Conservation (phyloP, 2,797 vertebrate species). For the Rhinella marina region DNA sequence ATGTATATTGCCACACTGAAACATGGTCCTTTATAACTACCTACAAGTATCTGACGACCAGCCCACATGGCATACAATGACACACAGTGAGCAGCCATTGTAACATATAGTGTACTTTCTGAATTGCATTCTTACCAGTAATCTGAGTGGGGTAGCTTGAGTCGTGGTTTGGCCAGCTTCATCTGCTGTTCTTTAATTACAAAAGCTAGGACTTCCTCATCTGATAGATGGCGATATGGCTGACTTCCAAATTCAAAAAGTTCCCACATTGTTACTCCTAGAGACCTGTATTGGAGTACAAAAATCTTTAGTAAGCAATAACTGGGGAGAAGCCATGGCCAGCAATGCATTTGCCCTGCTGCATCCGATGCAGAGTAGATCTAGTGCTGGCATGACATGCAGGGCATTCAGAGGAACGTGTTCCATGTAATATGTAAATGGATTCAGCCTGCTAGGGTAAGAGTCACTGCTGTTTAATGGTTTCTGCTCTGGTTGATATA, state of each 20-base stretch:
- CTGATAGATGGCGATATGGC: slow-evolving; percentile 90
- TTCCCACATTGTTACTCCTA: slow-evolving; percentile 94
- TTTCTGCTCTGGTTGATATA: no score
- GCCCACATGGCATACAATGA: no score
- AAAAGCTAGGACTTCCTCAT: slow-evolving; percentile 90
- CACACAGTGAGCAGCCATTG: no score
- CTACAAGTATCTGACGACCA: no score
- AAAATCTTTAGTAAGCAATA: neutral
- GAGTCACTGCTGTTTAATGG: no score
- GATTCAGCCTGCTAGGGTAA: no score
- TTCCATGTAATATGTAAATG: no score
- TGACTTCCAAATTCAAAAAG: slow-evolving; percentile 93
- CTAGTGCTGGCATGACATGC: no score
- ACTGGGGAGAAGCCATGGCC: neutral
- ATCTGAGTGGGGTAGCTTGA: slow-evolving; percentile 89
- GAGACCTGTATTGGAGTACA: slow-evolving; percentile 77
- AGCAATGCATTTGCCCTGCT: neutral
- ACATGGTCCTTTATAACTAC: no score
- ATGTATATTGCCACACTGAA: no score
- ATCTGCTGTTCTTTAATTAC: slow-evolving; percentile 93
- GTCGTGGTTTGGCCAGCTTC: slow-evolving; percentile 88
- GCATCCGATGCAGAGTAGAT: no score
- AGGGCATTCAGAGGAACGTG: no score
- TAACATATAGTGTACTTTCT: neutral
- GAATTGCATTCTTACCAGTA: slow-evolving; percentile 82